Percentiles rank a stretch among this genome's conserved stretches.
Conservation (phyloP, 2,113 vertebrate genomes). For the Panthera tigris region DNA sequence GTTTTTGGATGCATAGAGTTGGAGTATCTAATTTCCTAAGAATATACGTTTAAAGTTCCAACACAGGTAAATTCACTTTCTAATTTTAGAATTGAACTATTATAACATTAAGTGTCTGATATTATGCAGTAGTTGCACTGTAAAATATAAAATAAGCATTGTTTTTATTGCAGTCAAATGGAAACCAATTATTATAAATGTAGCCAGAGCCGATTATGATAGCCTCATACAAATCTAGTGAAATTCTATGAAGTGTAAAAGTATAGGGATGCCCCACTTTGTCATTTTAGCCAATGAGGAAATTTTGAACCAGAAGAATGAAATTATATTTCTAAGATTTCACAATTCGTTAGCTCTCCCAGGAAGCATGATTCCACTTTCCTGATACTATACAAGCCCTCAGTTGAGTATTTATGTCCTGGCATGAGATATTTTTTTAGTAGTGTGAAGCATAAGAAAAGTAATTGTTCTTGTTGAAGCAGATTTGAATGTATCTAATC, state of each 20-base stretch:
- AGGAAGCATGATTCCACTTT: background rate
- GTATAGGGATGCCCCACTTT: background rate
- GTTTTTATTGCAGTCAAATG: background rate
- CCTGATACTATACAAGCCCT: background rate
- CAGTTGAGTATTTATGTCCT: background rate
- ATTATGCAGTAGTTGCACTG: background rate
- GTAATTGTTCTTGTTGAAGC: background rate
- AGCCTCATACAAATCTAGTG: slow-evolving; percentile 2
- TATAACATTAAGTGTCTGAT: background rate
- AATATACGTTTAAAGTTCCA: slow-evolving; percentile 17
- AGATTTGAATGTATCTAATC: background rate
- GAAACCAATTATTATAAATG: slow-evolving; percentile 37
- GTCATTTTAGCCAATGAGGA: slow-evolving; percentile 31
- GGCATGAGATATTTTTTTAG: background rate
- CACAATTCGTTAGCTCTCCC: background rate
- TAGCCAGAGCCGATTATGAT: background rate
- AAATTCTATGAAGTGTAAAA: background rate
- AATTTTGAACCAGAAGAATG: slow-evolving; percentile 40
- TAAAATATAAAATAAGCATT: background rate
- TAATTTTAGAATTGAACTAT: background rate
- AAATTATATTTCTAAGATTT: background rate
- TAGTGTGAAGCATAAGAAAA: background rate
- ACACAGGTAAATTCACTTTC: background rate
- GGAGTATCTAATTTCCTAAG: background rate
- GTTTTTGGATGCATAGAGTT: background rate